Evolutionary conservation across 2,888 invertebrate species (phyloP).

Genomic region (Drosophila nr. fundita): DNA sequence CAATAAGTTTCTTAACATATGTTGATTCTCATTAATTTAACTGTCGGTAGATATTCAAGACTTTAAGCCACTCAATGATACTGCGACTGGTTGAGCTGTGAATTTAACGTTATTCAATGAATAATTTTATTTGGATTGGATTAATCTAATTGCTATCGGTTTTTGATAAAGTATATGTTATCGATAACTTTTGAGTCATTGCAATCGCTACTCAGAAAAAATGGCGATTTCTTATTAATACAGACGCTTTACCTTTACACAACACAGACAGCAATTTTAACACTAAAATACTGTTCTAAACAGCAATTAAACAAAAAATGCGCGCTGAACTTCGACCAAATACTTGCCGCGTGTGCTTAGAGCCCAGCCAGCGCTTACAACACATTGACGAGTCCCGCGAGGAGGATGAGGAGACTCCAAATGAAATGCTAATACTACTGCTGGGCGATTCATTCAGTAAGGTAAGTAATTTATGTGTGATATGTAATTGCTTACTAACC

Average conservation of each 20-base stretch:
- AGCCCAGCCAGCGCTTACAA: conserved; percentile 75
- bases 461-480: conserved; percentile 38
- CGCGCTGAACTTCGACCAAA: conserved; percentile 75
- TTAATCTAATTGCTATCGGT: conserved; percentile 20
- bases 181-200: conserved; percentile 35
- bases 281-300: conserved; percentile 71
- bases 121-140: neutral
- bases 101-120: neutral
- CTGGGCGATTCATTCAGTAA: conserved; percentile 75
- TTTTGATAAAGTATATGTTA: neutral
- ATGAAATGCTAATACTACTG: conserved; percentile 78
- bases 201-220: conserved; percentile 64
- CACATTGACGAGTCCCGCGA: conserved; percentile 77
- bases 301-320: conserved; percentile 58
- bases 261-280: conserved; percentile 74
- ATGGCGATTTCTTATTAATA: conserved; percentile 64
- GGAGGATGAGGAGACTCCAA: conserved; percentile 81
- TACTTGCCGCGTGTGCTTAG: conserved; percentile 81
- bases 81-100: neutral
- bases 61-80: neutral
- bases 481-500: neutral
- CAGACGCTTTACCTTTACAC: conserved; percentile 73
- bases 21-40: neutral
- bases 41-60: neutral
- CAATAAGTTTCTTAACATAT: neutral